phyloP scores from a whole-genome alignment of 2,797 vertebrate species.

The Xerus rutilus region DNA sequence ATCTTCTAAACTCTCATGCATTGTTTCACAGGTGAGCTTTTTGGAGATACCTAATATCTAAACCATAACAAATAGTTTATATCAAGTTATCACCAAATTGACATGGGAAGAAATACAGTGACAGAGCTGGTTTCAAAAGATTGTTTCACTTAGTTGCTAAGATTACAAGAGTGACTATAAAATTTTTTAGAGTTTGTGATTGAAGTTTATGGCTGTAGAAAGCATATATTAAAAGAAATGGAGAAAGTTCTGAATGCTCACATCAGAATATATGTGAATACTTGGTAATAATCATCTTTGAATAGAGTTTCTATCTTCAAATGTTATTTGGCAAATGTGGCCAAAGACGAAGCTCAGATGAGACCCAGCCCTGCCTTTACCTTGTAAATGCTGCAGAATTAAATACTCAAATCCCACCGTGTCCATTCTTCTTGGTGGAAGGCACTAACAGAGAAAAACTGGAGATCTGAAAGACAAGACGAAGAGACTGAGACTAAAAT shows the following conservation, averaged over 20 bases:
- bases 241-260: neutral
- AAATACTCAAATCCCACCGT: neutral
- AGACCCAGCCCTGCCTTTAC: too few relatives aligned
- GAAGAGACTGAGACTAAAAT: neutral
- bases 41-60: too few relatives aligned
- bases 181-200: too few relatives aligned
- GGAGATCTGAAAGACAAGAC: neutral
- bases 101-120: neutral
- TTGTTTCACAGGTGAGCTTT: too few relatives aligned
- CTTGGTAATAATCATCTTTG: neutral
- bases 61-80: too few relatives aligned
- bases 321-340: neutral
- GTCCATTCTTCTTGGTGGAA: neutral
- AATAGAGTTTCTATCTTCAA: neutral
- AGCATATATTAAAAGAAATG: neutral
- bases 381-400: neutral
- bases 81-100: neutral
- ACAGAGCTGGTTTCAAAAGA: neutral
- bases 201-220: neutral
- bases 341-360: neutral
- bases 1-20: too few relatives aligned
- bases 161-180: too few relatives aligned
- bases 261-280: neutral
- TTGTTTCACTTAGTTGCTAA: neutral
- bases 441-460: too few relatives aligned